These are phyloP conservation scores for Montipora foliosa DNA, from an alignment of 64 coral and sea anemone genomes.

Conservation along the genomic window DNA sequence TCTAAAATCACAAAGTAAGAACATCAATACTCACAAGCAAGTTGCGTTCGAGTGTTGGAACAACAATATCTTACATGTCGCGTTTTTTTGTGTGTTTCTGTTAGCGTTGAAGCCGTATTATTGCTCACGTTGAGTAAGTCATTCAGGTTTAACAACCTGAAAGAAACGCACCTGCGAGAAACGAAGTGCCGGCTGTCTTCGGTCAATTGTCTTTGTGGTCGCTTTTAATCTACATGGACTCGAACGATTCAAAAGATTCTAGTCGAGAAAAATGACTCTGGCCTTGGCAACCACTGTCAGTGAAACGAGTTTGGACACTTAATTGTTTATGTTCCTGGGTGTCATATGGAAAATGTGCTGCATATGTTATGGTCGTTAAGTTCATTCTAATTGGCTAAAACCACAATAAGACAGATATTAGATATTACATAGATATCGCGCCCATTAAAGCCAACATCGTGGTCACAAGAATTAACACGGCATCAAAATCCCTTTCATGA, in stretches of 20 bases:
- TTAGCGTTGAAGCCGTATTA: neutral
- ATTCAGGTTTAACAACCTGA: neutral
- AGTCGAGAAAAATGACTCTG: neutral
- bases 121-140: too few species aligned
- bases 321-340: neutral
- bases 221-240: neutral
- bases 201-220: neutral
- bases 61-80: neutral
- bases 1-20: neutral
- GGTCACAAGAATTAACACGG: neutral
- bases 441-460: conserved; percentile 29
- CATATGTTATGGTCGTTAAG: neutral
- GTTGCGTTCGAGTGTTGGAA: neutral
- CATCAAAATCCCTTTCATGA: neutral
- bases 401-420: conserved; percentile 3
- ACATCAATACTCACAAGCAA: neutral
- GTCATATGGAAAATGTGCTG: neutral
- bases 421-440: neutral
- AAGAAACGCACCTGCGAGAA: neutral
- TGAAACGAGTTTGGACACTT: neutral
- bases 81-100: neutral
- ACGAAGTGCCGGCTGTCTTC: neutral
- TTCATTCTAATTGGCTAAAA: conserved; percentile 22
- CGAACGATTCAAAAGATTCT: neutral
- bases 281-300: neutral